Percentiles rank a stretch among this genome's conserved stretches.
These are phyloP conservation scores for Patagioenas fasciata DNA, from an alignment of 2,113 vertebrate genomes.

Conservation along the genomic window DNA sequence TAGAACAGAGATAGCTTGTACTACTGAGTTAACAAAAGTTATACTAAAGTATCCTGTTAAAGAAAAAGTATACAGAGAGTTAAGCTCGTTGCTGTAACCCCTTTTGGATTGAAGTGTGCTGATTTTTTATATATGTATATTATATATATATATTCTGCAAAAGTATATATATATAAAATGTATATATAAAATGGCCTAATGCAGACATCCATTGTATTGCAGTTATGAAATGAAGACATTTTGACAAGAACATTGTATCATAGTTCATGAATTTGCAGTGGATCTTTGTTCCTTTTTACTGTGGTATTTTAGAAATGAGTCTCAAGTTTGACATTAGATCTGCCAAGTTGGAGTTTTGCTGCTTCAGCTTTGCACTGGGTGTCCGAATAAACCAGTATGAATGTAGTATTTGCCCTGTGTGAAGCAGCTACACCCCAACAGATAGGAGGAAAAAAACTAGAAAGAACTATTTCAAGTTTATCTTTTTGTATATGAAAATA, in stretches of 20 bases:
- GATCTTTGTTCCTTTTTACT: constrained; percentile 88
- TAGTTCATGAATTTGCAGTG: constrained; percentile 88
- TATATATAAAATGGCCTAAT: constrained; percentile 78
- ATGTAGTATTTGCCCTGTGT: constrained; percentile 86
- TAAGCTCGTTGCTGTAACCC: constrained; percentile 87
- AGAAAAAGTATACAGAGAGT: constrained; percentile 80
- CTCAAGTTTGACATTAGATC: constrained; percentile 84
- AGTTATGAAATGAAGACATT: constrained; percentile 80
- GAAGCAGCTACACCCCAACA: constrained; percentile 81
- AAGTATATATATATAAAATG: constrained; percentile 56
- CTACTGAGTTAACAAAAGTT: constrained; percentile 90
- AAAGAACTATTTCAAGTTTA: constrained; percentile 88
- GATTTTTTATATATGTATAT: constrained; percentile 69
- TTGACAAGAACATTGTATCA: constrained; percentile 86
- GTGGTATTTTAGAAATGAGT: constrained; percentile 90
- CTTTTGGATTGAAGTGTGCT: constrained; percentile 82
- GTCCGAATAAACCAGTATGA: constrained; percentile 89
- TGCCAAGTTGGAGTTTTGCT: constrained; percentile 84
- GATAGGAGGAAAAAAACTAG: constrained; percentile 80
- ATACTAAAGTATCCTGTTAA: constrained; percentile 82
- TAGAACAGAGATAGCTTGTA: constrained; percentile 91
- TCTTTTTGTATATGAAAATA: constrained; percentile 96
- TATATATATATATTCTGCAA: constrained; percentile 56
- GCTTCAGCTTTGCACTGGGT: constrained; percentile 83
- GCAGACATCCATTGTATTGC: constrained; percentile 81